Evolutionary conservation across 2,888 invertebrate species (phyloP).

Genomic region (Ceramica pisi): DNA sequence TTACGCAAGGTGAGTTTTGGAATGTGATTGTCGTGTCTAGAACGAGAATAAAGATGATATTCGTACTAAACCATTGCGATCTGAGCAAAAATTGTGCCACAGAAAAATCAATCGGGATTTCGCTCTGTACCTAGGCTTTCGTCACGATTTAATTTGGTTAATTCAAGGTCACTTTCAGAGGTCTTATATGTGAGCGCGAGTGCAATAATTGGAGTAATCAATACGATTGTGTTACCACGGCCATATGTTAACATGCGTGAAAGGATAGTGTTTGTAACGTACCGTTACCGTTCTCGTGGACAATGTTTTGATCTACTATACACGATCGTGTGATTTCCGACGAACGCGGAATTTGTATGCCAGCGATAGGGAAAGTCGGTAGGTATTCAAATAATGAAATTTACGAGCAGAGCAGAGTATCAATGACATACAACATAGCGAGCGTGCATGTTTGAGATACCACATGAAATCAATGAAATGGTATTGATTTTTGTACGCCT

Average conservation of each 20-base stretch:
- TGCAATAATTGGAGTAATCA: conserved; percentile 78
- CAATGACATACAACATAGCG: conserved; percentile 35
- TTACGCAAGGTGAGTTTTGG: conserved; percentile 80
- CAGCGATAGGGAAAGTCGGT: conserved; percentile 70
- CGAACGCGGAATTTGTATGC: conserved; percentile 67
- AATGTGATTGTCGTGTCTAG: conserved; percentile 48
- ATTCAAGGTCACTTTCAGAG: conserved; percentile 81
- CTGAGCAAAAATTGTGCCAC: conserved; percentile 72
- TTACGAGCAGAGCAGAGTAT: conserved; percentile 35
- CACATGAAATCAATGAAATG: conserved; percentile 38
- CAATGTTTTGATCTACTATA: conserved; percentile 72
- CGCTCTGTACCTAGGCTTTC: conserved; percentile 79
- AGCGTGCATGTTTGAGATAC: conserved; percentile 36
- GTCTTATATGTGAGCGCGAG: conserved; percentile 71
- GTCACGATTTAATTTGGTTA: conserved; percentile 78
- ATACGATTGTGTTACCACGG: conserved; percentile 76
- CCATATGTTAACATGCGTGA: conserved; percentile 88
- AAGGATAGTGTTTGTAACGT: conserved; percentile 78
- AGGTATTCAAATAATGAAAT: conserved; percentile 43
- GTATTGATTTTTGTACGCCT: conserved; percentile 66
- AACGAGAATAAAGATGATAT: conserved; percentile 39
- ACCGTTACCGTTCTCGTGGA: conserved; percentile 80
- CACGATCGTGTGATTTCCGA: conserved; percentile 65
- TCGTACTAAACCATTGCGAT: conserved; percentile 55
- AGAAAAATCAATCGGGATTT: conserved; percentile 79